phyloP scores from a whole-genome alignment of 2,113 vertebrate species.

The Nanger granti region DNA sequence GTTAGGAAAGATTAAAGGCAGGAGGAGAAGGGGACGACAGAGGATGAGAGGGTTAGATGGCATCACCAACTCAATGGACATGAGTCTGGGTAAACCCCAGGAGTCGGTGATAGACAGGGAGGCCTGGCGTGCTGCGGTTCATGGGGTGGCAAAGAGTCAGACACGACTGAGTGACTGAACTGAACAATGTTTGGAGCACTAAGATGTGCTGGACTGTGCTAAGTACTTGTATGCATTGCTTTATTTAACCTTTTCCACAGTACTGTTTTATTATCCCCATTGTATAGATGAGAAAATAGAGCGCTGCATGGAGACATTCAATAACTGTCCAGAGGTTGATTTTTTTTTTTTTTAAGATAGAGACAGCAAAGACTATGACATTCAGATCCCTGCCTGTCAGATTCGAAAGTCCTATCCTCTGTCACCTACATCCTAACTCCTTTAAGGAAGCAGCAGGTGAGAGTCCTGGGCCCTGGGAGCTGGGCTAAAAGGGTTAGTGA shows the following conservation, averaged over 20 bases:
- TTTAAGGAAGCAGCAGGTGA: not conserved
- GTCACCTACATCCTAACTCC: not conserved
- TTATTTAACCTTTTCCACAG: not conserved
- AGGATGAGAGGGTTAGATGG: too few relatives aligned
- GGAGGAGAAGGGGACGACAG: too few relatives aligned
- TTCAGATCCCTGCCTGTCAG: not conserved
- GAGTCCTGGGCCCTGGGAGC: not conserved
- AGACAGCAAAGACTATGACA: not conserved
- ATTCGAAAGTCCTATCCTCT: not conserved
- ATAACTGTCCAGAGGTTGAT: not conserved
- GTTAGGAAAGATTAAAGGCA: too few relatives aligned
- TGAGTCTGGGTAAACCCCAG: too few relatives aligned
- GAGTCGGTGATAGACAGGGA: too few relatives aligned
- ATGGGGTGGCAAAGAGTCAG: too few relatives aligned
- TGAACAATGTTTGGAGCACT: not conserved
- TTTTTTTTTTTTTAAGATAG: not conserved
- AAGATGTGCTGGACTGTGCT: not conserved
- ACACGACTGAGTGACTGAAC: too few relatives aligned
- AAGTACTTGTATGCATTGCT: not conserved
- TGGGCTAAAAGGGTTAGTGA: not conserved
- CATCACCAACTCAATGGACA: too few relatives aligned
- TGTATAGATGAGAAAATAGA: slow-evolving; percentile 14
- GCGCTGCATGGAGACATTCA: not conserved
- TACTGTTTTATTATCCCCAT: not conserved
- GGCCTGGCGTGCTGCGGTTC: fast-evolving